phyloP scores from a whole-genome alignment of 2,113 vertebrate species.

The Cynoglossus semilaevis region DNA sequence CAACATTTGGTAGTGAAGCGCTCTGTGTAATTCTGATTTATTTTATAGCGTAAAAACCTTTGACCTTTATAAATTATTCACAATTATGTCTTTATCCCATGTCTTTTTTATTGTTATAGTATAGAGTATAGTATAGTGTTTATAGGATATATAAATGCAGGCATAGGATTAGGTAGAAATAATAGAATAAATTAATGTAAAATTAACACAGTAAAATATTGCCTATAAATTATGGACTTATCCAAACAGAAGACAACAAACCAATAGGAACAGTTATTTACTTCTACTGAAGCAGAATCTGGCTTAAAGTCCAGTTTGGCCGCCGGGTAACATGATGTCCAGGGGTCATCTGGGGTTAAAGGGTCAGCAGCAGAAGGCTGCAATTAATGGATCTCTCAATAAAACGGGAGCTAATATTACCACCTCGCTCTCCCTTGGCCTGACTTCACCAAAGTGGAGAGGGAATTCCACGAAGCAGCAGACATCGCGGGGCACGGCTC shows the following conservation, averaged over 20 bases:
- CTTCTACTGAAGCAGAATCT: conserved; percentile 4
- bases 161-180: no score
- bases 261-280: background rate
- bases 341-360: conserved; percentile 71
- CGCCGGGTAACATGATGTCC: conserved; percentile 75
- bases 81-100: no score
- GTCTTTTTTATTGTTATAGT: no score
- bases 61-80: no score
- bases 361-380: conserved; percentile 74
- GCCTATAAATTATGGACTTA: background rate
- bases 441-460: conserved; percentile 55
- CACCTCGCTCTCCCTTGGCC: conserved; percentile 47
- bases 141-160: no score
- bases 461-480: conserved; percentile 58
- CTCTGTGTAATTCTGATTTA: no score
- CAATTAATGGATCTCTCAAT: conserved; percentile 81
- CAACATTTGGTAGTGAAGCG: no score
- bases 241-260: background rate
- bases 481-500: conserved; percentile 61
- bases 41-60: no score
- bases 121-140: no score
- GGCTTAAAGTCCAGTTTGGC: conserved; percentile 30
- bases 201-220: background rate
- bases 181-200: no score
- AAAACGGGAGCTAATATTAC: conserved; percentile 80